Percentiles rank a stretch among this genome's conserved stretches.
These are phyloP conservation scores for Antitype chi DNA, from an alignment of 2,888 invertebrate genomes.

Conservation along the genomic window DNA sequence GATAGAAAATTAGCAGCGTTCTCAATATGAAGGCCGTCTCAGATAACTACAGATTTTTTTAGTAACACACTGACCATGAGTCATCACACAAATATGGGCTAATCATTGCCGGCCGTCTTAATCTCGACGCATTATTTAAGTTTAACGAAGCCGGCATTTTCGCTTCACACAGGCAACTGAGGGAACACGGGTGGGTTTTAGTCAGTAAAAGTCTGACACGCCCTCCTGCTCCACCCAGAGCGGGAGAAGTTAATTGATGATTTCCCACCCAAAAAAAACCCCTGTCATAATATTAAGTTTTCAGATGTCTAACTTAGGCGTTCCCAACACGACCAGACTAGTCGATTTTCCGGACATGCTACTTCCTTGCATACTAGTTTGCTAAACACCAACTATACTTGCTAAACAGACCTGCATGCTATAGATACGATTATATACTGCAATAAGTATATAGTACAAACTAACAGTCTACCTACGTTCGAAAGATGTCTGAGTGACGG, in stretches of 20 bases:
- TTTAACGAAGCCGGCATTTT: not conserved
- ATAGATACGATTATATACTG: not conserved
- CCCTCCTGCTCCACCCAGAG: no score
- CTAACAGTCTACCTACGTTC: not conserved
- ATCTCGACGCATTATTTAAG: slow-evolving; percentile 13
- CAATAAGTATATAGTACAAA: not conserved
- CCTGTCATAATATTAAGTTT: not conserved
- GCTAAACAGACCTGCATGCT: not conserved
- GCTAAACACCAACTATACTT: not conserved
- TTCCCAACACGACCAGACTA: not conserved
- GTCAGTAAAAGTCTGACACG: no score
- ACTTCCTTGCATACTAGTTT: not conserved
- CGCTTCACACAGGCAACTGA: no score
- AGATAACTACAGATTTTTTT: slow-evolving; percentile 74
- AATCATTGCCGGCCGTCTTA: slow-evolving; percentile 25
- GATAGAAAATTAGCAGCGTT: slow-evolving; percentile 68
- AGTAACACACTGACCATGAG: slow-evolving; percentile 27
- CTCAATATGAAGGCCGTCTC: slow-evolving; percentile 48
- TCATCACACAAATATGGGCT: slow-evolving; percentile 41
- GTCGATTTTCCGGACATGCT: not conserved
- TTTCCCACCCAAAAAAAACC: no score
- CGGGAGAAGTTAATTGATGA: no score
- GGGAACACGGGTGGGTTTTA: no score
- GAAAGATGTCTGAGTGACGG: not conserved
- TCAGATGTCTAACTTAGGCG: not conserved